Base-by-base conservation (phyloP, 2,888 invertebrate species). In the Cantharis nigra region DNA sequence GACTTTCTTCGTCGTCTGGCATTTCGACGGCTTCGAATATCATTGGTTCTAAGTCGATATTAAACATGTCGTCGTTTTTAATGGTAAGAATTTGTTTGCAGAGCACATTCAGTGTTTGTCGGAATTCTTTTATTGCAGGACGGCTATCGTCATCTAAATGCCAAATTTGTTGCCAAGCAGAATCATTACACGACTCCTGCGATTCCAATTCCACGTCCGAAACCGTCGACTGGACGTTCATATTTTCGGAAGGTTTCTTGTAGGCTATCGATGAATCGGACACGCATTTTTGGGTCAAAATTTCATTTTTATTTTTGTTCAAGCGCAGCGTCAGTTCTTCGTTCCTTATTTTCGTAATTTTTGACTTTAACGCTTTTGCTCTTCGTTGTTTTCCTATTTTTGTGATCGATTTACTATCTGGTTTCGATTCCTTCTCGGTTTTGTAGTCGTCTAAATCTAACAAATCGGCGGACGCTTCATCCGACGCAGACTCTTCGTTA, bases 331-430 rank as follows among this genome's bases (percentile, higher is more conserved):
- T 80, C 2, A 85, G 71, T 73, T 85, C 84, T 14, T 84, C 83
- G 64, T 79, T 85, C 79, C 85, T 85, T 62, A 85, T 83, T 80
- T 85, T 86, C 9, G 82, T 82, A 10, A 85, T 81, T 82, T 85
- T 86, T 5, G 84, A 82, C 76, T 85, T 85, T 67, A 83, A 69
- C 2, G 84, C 83, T 82, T 85, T 86, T 5, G 84, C 81, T 11
- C 86, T 81, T 10, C 85, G 78, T 81, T 83, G 84, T n/a, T 26
- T 74, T 9, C 82, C 82, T 74, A 84, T 85, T 78, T 85, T 87
- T 0, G 82, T 74, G 63, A 74, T 79, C 14, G 70, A 63, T 74
- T 80, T 80, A 16, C 18, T 63, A 64, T 79, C 80, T 18, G 18
- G 71, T 63, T 72, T 63, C 9, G 62, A 20, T 14, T 79, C 78